Evolutionary conservation across 2,113 vertebrate genomes (phyloP).

Genomic region (Trinectes maculatus): DNA sequence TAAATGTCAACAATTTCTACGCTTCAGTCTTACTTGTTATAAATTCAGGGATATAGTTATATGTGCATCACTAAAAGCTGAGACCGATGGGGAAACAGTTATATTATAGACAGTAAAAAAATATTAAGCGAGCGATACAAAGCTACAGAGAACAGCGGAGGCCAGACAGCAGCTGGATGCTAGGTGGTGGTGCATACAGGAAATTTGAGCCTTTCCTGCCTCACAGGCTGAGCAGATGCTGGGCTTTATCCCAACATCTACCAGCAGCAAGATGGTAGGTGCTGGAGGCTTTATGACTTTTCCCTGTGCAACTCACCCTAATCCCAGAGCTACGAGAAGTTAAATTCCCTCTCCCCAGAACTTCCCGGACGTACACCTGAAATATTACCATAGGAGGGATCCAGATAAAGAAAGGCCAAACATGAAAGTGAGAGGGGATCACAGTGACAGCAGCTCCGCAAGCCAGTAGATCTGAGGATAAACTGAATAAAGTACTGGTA

Average conservation of each 20-base stretch:
- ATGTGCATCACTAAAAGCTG: too few species aligned
- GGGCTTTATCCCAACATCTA: conserved; percentile 66
- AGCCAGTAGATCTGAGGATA: conserved; percentile 46
- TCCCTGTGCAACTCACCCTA: conserved; percentile 64
- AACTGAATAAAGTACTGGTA: conserved; percentile 59
- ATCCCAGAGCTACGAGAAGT: conserved; percentile 72
- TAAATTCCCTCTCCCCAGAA: conserved; percentile 66
- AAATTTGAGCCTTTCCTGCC: conserved; percentile 71
- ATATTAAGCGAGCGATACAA: too few species aligned
- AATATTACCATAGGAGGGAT: conserved; percentile 69
- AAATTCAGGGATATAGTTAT: too few species aligned
- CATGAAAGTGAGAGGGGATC: conserved; percentile 72
- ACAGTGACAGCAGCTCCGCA: conserved; percentile 54
- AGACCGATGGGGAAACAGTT: too few species aligned
- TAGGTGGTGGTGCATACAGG: conserved; percentile 54
- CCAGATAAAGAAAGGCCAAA: conserved; percentile 59
- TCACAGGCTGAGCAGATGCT: conserved; percentile 53
- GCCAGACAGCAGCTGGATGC: conserved; percentile 39
- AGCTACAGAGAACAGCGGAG: too few species aligned
- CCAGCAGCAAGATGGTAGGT: conserved; percentile 58
- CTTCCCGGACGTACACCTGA: conserved; percentile 61
- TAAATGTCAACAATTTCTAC: too few species aligned
- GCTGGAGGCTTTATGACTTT: conserved; percentile 69
- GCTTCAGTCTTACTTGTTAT: too few species aligned
- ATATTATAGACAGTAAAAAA: too few species aligned